Evolutionary conservation across 2,888 invertebrate genomes (phyloP), one percentile per base, ranked within the genome.

Genomic region (Spisula solida): DNA sequence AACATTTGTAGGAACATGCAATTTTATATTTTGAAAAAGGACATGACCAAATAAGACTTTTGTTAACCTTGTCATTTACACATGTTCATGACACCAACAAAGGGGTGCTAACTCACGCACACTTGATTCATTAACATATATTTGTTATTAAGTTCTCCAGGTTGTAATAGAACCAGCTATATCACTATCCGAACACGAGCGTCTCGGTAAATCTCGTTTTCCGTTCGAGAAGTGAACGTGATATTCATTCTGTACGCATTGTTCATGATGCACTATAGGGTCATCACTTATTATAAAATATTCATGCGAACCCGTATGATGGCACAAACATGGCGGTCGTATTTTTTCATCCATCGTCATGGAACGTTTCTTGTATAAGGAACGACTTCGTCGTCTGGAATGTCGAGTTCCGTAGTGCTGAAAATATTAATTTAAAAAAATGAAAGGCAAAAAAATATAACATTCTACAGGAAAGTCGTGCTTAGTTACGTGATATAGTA

Each of bases 341-440:
- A 31, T 31, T 31, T 18, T 10, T 34, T 34, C 75, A 34, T 75
- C 75, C 25, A 75, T 25, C 1, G 75, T 75, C 31, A 75, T 25
- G 25, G 75, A 29, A 16, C 75, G 31, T 75, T 75, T 75, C 75
- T 75, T 75, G 75, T 75, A 75, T 31, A 75, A 75, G 29, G 75
- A 75, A 12, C 75, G 75, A 75, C 75, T 75, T 60, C 51, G 41
- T 56, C 70, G 31, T 75, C 75, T 75, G 75, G 75, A 31, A 75
- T 75, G 75, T 34, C 31, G 34, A 75, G 16, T 34, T 18, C 75
- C 34, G 20, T 31, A 18, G 34, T 34, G 25, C 75, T 75, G 75
- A 31, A 75, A 70, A 34, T 2, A 60, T 18, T 34, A 14, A 75
- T 75, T 25, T 75, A 34, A 34, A 31, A 34, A 75, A 10, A 34